Evolutionary conservation across 2,888 invertebrate species (phyloP).

Genomic region (Rhamphomyia laevipes): DNA sequence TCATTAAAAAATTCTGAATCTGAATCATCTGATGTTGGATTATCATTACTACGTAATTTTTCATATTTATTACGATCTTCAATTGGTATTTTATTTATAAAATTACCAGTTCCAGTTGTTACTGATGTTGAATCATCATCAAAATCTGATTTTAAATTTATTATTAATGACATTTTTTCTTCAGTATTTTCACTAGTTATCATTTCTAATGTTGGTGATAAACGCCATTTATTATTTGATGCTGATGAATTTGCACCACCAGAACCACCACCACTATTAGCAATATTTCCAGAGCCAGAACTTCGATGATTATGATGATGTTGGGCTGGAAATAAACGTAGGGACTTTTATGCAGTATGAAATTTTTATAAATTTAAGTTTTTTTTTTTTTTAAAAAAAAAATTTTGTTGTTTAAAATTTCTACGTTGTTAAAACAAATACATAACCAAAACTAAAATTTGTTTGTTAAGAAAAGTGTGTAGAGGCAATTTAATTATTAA

Average conservation of each 20-base stretch:
- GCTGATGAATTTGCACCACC: slow-evolving; percentile 17
- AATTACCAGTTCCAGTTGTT: slow-evolving; percentile 35
- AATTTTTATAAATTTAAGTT: slow-evolving; percentile 12
- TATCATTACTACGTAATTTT: slow-evolving; percentile 53
- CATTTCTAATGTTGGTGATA: slow-evolving; percentile 37
- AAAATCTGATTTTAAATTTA: slow-evolving; percentile 29
- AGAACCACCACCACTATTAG: background rate
- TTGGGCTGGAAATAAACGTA: slow-evolving; percentile 28
- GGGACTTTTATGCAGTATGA: slow-evolving; percentile 38
- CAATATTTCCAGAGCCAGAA: background rate
- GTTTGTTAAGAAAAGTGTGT: too few relatives aligned
- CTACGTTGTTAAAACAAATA: too few relatives aligned
- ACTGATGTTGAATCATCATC: slow-evolving; percentile 17
- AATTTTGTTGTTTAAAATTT: too few relatives aligned
- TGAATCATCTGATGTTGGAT: slow-evolving; percentile 44
- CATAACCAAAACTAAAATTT: too few relatives aligned
- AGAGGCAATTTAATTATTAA: too few relatives aligned
- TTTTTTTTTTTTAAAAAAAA: background rate
- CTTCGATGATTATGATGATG: slow-evolving; percentile 1
- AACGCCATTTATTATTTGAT: slow-evolving; percentile 34
- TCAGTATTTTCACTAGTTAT: slow-evolving; percentile 24
- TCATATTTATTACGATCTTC: slow-evolving; percentile 68
- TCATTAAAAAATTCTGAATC: slow-evolving; percentile 38
- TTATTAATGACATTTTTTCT: slow-evolving; percentile 33
- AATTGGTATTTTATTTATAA: slow-evolving; percentile 46